Percentiles rank a stretch among this genome's conserved stretches.
Evolutionary conservation across 2,888 invertebrate genomes (phyloP).

Genomic region (Cephus spinipes): DNA sequence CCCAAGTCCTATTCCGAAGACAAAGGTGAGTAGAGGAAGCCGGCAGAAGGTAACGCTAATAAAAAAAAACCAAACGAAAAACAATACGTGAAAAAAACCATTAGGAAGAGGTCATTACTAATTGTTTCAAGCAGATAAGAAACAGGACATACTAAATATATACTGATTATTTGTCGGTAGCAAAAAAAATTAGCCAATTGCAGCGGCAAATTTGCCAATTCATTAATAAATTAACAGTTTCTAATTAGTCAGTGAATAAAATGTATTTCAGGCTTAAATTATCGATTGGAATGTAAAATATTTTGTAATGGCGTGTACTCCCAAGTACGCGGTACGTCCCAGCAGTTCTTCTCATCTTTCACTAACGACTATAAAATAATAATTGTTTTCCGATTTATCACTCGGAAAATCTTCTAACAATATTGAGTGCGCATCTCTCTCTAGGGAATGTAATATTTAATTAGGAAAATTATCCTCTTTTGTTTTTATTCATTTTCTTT

Average conservation of each 20-base stretch:
- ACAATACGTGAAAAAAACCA: constrained; percentile 38
- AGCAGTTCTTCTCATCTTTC: neutral
- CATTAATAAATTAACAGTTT: neutral
- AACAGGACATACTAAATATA: neutral
- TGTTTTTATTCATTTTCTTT: neutral
- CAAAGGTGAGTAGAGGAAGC: constrained; percentile 65
- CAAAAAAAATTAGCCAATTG: neutral
- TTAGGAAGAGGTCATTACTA: constrained; percentile 30
- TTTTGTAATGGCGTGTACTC: neutral
- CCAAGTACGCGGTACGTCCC: neutral
- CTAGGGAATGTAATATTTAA: neutral
- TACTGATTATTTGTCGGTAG: neutral
- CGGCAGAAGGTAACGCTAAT: constrained; percentile 63
- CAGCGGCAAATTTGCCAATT: neutral
- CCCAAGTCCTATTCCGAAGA: constrained; percentile 65
- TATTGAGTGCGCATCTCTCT: neutral
- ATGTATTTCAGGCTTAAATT: neutral
- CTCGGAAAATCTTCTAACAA: neutral
- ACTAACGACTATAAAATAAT: neutral
- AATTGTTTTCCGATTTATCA: neutral
- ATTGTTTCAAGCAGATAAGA: constrained; percentile 36
- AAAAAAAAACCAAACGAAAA: constrained; percentile 42
- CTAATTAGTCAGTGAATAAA: neutral
- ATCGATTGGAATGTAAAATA: neutral
- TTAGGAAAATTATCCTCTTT: neutral